Conservation (phyloP, 2,797 vertebrate genomes). For the Lagodon rhomboides region DNA sequence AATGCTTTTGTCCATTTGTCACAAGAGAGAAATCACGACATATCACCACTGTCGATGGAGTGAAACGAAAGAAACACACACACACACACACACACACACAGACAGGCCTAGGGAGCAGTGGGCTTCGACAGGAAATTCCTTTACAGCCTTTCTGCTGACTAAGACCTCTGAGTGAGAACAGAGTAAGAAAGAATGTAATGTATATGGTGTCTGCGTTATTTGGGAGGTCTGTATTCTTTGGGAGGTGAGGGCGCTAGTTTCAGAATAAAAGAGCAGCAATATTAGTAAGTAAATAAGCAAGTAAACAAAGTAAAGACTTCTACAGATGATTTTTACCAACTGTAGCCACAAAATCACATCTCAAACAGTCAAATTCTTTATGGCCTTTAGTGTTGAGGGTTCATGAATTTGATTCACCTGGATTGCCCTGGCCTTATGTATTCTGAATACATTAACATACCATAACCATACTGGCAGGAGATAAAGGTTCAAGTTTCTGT, state of each 20-base stretch:
- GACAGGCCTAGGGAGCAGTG: slow-evolving; percentile 66
- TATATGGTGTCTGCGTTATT: slow-evolving; percentile 68
- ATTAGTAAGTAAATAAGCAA: slow-evolving; percentile 8
- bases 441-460: background rate
- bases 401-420: background rate
- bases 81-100: slow-evolving; percentile 21
- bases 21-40: too few species aligned
- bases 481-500: slow-evolving; percentile 14
- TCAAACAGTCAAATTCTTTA: background rate
- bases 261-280: background rate
- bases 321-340: background rate
- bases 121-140: slow-evolving; percentile 85
- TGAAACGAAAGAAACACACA: too few species aligned
- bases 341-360: slow-evolving; percentile 6
- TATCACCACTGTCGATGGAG: too few species aligned
- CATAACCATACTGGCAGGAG: background rate
- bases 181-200: slow-evolving; percentile 74
- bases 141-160: slow-evolving; percentile 83
- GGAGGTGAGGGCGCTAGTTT: background rate
- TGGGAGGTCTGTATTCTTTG: slow-evolving; percentile 46
- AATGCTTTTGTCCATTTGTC: too few species aligned
- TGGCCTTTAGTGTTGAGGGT: background rate
- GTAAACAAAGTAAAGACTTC: background rate
- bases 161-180: slow-evolving; percentile 75
- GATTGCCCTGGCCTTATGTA: background rate